These are phyloP conservation scores for Aradus depressus DNA, from an alignment of 2,888 invertebrate species.

Conservation along the genomic window DNA sequence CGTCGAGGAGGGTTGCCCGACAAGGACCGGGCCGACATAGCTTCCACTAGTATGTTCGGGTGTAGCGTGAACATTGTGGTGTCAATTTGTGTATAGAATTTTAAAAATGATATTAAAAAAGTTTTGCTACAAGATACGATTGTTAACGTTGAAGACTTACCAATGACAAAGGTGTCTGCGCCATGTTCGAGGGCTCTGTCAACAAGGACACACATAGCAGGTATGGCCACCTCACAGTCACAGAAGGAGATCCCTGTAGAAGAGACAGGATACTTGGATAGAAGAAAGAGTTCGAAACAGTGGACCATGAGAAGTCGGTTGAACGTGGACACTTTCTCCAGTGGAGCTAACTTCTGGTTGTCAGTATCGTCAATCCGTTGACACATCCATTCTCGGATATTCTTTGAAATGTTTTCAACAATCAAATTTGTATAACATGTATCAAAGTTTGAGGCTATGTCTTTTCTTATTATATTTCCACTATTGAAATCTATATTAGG, in stretches of 20 bases:
- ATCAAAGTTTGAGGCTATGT: constrained; percentile 7
- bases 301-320: constrained; percentile 19
- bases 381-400: constrained; percentile 17
- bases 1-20: too few species aligned
- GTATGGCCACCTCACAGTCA: constrained; percentile 14
- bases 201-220: constrained; percentile 16
- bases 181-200: constrained; percentile 7
- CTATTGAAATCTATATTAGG: constrained; percentile 7
- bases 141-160: too few species aligned
- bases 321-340: constrained; percentile 10
- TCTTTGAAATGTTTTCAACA: constrained; percentile 15
- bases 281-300: constrained; percentile 16
- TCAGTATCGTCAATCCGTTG: constrained; percentile 11
- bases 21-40: too few species aligned
- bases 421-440: constrained; percentile 12
- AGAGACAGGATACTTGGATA: constrained; percentile 6
- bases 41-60: too few species aligned
- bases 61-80: too few species aligned
- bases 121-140: not conserved
- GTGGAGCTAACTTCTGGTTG: not conserved
- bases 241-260: constrained; percentile 1
- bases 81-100: too few species aligned
- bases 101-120: not conserved
- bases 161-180: constrained; percentile 11
- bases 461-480: not conserved